phyloP scores from a whole-genome alignment of 2,888 invertebrate species.

The Tetranychus truncatus region DNA sequence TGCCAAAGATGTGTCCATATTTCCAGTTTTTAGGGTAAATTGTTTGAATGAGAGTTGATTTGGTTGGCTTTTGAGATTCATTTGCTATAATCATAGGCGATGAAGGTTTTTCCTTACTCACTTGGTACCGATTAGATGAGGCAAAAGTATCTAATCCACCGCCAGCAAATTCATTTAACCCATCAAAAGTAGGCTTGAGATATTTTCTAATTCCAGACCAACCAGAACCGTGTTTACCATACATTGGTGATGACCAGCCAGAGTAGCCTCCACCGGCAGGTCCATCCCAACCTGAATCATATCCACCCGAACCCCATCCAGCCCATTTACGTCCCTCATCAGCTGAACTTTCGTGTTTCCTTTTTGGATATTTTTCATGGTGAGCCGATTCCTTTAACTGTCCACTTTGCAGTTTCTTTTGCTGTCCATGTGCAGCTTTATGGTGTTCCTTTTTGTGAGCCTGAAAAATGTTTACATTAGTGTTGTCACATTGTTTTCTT shows the following conservation, averaged over 20 bases:
- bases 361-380: neutral
- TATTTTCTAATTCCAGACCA: neutral
- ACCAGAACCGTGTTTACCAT: neutral
- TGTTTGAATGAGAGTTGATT: neutral
- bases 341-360: neutral
- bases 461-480: neutral
- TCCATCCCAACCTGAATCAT: neutral
- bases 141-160: neutral
- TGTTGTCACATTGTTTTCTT: too few relatives aligned
- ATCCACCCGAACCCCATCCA: neutral
- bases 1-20: slow-evolving; percentile 1
- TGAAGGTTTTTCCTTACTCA: neutral
- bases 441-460: slow-evolving; percentile 7
- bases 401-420: neutral
- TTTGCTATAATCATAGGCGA: neutral
- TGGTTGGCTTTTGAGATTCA: neutral
- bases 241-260: neutral
- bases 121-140: neutral
- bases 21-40: slow-evolving; percentile 3
- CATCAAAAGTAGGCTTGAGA: neutral
- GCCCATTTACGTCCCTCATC: neutral
- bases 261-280: neutral
- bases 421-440: neutral
- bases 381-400: slow-evolving; percentile 4
- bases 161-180: neutral